Conservation (phyloP, 2,797 vertebrate species). For the Pteronotus mesoamericanus region DNA sequence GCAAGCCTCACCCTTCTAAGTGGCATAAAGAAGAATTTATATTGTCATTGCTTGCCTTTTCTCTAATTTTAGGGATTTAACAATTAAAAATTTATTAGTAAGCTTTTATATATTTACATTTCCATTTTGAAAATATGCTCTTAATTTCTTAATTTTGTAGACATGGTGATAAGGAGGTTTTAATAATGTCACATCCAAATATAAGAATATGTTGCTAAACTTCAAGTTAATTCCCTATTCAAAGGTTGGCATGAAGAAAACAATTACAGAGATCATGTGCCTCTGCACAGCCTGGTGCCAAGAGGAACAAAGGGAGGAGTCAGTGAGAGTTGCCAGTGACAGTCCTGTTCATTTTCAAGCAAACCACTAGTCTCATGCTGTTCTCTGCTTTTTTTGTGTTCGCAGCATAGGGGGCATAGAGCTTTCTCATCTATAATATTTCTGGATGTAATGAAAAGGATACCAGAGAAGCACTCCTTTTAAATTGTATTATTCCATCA, state of each 20-base stretch:
- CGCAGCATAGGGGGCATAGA: no score
- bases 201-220: neutral
- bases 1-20: neutral
- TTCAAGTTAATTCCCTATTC: neutral
- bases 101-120: neutral
- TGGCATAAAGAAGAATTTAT: neutral
- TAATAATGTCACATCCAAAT: neutral
- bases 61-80: neutral
- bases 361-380: neutral
- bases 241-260: neutral
- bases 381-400: neutral
- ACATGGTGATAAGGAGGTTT: neutral
- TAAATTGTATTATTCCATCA: neutral
- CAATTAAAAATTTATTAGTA: neutral
- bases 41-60: neutral
- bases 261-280: neutral
- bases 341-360: neutral
- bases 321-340: neutral
- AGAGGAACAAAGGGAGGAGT: neutral
- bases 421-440: neutral
- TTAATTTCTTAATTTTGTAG: neutral
- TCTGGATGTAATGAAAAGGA: neutral
- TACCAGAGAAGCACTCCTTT: neutral
- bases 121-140: neutral
- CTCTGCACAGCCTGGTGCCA: neutral